These are phyloP conservation scores for Alligator sinensis DNA, from an alignment of 2,113 vertebrate genomes.

Conservation along the genomic window DNA sequence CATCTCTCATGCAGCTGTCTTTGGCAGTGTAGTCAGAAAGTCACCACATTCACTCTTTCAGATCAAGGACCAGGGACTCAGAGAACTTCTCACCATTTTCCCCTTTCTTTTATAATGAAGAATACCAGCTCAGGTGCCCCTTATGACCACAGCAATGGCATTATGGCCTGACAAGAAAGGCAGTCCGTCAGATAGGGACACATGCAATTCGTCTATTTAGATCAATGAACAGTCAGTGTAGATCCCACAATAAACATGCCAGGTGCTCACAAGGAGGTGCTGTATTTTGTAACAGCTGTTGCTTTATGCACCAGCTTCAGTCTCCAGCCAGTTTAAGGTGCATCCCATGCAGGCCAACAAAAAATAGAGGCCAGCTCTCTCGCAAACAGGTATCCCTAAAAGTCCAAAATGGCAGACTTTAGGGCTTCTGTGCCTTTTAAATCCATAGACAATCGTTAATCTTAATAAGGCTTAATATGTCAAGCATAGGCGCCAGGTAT, in stretches of 20 bases:
- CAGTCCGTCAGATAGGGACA: not conserved
- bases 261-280: not conserved
- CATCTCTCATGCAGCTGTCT: not conserved
- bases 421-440: not conserved
- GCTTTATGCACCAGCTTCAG: not conserved
- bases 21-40: not conserved
- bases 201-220: not conserved
- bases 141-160: not conserved
- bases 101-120: not conserved
- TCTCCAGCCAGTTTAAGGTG: not conserved
- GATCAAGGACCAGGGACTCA: not conserved
- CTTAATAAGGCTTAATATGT: not conserved
- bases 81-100: not conserved
- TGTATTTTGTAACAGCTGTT: not conserved
- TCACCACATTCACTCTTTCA: not conserved
- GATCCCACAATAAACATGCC: not conserved
- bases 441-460: not conserved
- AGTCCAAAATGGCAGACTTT: not conserved
- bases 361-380: not conserved
- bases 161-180: not conserved
- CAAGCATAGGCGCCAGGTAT: not conserved
- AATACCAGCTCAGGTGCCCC: not conserved
- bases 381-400: not conserved
- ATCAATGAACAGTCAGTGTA: not conserved
- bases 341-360: not conserved